Percentiles rank a stretch among this genome's conserved stretches.
Conservation (phyloP, 2,888 invertebrate genomes). For the Calliscelio sp. region DNA sequence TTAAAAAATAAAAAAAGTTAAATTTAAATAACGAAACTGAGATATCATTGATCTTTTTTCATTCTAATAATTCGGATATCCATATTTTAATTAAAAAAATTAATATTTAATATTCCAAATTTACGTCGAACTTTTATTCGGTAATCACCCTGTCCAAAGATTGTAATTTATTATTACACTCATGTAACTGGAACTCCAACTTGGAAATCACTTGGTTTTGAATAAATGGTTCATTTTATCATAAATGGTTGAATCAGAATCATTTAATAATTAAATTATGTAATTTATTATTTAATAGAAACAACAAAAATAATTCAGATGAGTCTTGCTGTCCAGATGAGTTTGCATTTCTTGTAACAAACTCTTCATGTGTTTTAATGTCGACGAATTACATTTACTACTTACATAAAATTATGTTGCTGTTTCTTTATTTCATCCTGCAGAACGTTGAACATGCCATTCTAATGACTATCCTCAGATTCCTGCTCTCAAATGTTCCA, state of each 20-base stretch:
- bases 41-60: no score
- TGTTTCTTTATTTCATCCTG: slow-evolving; percentile 87
- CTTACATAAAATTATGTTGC: slow-evolving; percentile 86
- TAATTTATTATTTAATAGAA: no score
- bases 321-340: slow-evolving; percentile 90
- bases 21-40: no score
- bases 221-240: slow-evolving; percentile 91
- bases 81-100: no score
- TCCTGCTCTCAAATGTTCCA: slow-evolving; percentile 87
- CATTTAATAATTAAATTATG: no score
- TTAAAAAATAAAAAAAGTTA: no score
- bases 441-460: slow-evolving; percentile 86
- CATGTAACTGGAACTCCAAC: slow-evolving; percentile 86
- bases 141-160: slow-evolving; percentile 80
- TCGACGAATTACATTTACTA: slow-evolving; percentile 86
- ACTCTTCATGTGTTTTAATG: slow-evolving; percentile 85
- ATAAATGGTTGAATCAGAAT: no score
- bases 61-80: no score
- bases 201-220: slow-evolving; percentile 89
- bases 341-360: slow-evolving; percentile 90
- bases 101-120: slow-evolving; percentile 2
- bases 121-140: slow-evolving; percentile 83
- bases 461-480: slow-evolving; percentile 85
- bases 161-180: slow-evolving; percentile 86
- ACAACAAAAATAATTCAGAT: no score